These are phyloP conservation scores for Parazoanthus atlanticus DNA, from an alignment of 92 coral and sea anemone genomes.

Conservation along the genomic window DNA sequence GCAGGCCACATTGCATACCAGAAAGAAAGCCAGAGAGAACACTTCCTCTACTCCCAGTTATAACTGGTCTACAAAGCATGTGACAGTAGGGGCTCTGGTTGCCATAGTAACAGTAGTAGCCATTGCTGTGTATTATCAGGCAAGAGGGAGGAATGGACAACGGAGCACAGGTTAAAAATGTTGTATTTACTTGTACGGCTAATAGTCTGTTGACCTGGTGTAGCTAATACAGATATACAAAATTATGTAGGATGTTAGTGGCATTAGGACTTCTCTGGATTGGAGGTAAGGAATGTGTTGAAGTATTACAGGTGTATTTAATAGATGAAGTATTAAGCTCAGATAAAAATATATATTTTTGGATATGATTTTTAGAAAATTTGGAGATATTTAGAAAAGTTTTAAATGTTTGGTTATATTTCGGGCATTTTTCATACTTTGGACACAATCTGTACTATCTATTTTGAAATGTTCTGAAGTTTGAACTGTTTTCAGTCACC, in stretches of 20 bases:
- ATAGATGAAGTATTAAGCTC: too few relatives aligned
- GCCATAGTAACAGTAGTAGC: background rate
- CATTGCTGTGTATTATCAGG: background rate
- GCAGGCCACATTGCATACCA: conserved; percentile 16
- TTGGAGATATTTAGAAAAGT: too few relatives aligned
- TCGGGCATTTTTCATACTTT: too few relatives aligned
- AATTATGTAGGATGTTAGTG: background rate
- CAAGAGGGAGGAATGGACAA: background rate
- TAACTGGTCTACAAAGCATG: conserved; percentile 8
- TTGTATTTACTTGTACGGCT: background rate
- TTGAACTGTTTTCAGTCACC: too few relatives aligned
- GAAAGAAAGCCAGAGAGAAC: conserved; percentile 15
- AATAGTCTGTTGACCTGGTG: background rate
- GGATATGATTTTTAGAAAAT: too few relatives aligned
- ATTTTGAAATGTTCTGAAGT: too few relatives aligned
- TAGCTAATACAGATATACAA: background rate
- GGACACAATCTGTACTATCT: too few relatives aligned
- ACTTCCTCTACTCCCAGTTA: background rate
- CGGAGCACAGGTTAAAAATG: background rate
- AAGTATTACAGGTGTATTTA: too few relatives aligned
- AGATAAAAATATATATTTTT: too few relatives aligned
- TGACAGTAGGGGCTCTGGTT: background rate
- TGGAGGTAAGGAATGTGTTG: too few relatives aligned
- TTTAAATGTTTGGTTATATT: too few relatives aligned
- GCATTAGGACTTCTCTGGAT: too few relatives aligned